phyloP scores from a whole-genome alignment of 2,888 invertebrate species.

The Crioceris asparagi region DNA sequence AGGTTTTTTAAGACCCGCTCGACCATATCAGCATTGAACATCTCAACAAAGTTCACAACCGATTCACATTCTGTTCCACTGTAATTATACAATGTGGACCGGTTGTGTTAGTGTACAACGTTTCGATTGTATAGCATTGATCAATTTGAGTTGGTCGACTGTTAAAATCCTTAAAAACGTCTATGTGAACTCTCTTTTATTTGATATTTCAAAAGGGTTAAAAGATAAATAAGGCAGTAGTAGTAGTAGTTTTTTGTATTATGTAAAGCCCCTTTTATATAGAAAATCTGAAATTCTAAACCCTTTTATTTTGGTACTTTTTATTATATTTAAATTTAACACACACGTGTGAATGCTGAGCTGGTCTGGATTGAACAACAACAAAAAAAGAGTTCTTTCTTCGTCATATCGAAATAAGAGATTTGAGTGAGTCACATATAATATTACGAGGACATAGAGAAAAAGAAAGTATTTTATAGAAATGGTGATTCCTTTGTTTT shows the following conservation, averaged over 20 bases:
- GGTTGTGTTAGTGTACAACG: constrained; percentile 8
- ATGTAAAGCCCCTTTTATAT: constrained; percentile 20
- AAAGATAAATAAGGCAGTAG: constrained; percentile 28
- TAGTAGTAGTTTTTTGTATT: constrained; percentile 16
- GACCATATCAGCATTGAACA: constrained; percentile 6
- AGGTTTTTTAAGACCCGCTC: constrained; percentile 16
- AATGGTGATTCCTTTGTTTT: too few relatives aligned
- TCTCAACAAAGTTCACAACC: constrained; percentile 12
- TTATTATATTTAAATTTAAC: constrained; percentile 29
- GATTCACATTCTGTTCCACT: constrained; percentile 8
- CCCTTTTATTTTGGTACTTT: constrained; percentile 33
- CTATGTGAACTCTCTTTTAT: constrained; percentile 22
- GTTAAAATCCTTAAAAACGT: constrained; percentile 20
- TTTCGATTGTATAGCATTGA: too few relatives aligned
- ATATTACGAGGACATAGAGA: too few relatives aligned
- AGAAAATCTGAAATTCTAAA: constrained; percentile 31
- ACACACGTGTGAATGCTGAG: constrained; percentile 19
- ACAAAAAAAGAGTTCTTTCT: too few relatives aligned
- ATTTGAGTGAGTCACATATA: too few relatives aligned
- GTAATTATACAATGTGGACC: constrained; percentile 11
- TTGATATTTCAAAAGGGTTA: constrained; percentile 27
- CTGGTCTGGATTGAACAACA: too few relatives aligned
- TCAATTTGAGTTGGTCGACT: constrained; percentile 11
- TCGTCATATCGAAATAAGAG: too few relatives aligned
- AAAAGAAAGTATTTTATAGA: too few relatives aligned